Percentiles rank a stretch among this genome's conserved stretches.
These are phyloP conservation scores for Leptura quadrifasciata DNA, from an alignment of 2,888 invertebrate species.

Conservation along the genomic window DNA sequence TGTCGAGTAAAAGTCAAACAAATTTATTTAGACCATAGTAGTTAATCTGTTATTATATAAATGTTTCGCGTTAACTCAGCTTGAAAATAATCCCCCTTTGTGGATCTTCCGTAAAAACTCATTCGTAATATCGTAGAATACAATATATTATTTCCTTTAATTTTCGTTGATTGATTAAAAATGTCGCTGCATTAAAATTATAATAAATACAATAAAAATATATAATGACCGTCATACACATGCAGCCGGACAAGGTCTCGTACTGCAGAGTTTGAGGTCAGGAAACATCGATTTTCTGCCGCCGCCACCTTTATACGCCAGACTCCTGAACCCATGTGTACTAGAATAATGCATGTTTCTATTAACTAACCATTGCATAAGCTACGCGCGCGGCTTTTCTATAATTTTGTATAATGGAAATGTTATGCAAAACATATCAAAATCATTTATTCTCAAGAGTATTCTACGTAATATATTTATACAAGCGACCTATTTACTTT, in stretches of 20 bases:
- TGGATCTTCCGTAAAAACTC: too few relatives aligned
- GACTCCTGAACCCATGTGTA: not conserved
- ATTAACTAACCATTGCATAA: not conserved
- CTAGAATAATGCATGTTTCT: not conserved
- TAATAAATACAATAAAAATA: not conserved
- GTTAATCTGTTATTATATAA: too few relatives aligned
- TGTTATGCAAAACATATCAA: not conserved
- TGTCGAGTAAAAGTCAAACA: too few relatives aligned
- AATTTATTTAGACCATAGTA: too few relatives aligned
- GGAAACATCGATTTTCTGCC: slow-evolving; percentile 66
- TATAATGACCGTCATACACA: not conserved
- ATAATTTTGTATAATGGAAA: not conserved
- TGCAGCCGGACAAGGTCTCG: slow-evolving; percentile 47
- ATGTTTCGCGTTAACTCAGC: too few relatives aligned
- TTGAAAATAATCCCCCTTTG: too few relatives aligned
- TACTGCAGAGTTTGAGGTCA: slow-evolving; percentile 67
- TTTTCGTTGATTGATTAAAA: too few relatives aligned
- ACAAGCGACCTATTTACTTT: not conserved
- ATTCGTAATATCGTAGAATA: too few relatives aligned
- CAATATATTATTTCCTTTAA: too few relatives aligned
- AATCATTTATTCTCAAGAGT: not conserved
- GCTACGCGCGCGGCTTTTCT: not conserved
- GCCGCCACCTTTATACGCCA: not conserved
- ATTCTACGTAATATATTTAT: not conserved
- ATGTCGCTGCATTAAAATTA: not conserved